A percentile compares a stretch with the other conserved stretches of the same genome.
Evolutionary conservation across 2,888 invertebrate species (phyloP).

Genomic region (Eristalis pertinax): DNA sequence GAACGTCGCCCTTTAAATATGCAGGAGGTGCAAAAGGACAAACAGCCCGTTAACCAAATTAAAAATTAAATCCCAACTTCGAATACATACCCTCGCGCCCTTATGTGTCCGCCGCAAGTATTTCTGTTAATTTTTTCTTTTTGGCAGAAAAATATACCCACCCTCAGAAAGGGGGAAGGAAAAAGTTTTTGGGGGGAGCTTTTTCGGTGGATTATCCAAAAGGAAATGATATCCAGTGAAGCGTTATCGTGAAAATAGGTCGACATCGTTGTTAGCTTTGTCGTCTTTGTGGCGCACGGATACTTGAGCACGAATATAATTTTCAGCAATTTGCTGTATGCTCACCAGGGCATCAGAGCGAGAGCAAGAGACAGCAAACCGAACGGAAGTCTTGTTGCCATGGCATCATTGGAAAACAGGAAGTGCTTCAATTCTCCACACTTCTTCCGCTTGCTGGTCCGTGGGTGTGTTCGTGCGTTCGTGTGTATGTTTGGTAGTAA

Average conservation of each 20-base stretch:
- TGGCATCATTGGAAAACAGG: conserved; percentile 58
- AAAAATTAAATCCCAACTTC: conserved; percentile 12
- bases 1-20: conserved; percentile 25
- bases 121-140: not conserved
- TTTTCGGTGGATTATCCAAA: conserved; percentile 46
- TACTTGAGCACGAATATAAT: conserved; percentile 27
- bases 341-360: conserved; percentile 11
- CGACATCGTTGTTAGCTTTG: conserved; percentile 23
- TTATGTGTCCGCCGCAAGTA: not conserved
- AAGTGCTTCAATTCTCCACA: conserved; percentile 30
- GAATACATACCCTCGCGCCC: not conserved
- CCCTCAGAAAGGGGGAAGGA: not conserved
- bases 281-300: conserved; percentile 42
- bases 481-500: not conserved
- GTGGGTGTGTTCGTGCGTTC: not conserved
- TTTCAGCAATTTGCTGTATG: conserved; percentile 32
- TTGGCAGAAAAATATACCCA: not conserved
- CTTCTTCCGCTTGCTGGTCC: not conserved
- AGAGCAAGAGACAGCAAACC: conserved; percentile 15
- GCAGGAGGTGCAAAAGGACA: conserved; percentile 38
- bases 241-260: conserved; percentile 65
- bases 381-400: conserved; percentile 64
- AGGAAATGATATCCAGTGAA: conserved; percentile 59
- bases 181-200: conserved; percentile 50
- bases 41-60: conserved; percentile 22